A percentile compares a stretch with the other conserved stretches of the same genome.
phyloP scores from a whole-genome alignment of 2,888 invertebrate genomes.

The Exephanes ischioxanthus region DNA sequence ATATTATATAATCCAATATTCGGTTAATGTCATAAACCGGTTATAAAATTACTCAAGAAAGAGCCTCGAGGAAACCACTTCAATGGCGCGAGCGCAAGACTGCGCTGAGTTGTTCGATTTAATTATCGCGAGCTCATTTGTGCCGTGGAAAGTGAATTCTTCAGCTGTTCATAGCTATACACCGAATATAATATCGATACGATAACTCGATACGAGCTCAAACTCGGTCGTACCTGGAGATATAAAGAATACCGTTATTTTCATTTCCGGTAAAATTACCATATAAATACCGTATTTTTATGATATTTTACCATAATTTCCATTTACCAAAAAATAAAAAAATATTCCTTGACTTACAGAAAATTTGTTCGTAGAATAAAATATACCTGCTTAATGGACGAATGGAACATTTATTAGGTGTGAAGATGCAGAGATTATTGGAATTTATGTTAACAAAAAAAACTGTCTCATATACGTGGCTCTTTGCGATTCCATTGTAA shows the following conservation, averaged over 20 bases:
- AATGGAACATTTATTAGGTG: too few relatives aligned
- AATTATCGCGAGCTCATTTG: neutral
- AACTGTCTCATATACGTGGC: too few relatives aligned
- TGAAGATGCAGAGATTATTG: neutral
- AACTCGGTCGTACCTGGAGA: too few relatives aligned
- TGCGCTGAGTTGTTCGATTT: neutral
- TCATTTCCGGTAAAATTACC: too few relatives aligned
- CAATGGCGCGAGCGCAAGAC: neutral
- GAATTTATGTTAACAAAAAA: too few relatives aligned
- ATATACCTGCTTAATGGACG: too few relatives aligned
- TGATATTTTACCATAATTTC: too few relatives aligned
- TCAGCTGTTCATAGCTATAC: neutral
- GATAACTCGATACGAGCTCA: neutral
- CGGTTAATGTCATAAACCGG: neutral
- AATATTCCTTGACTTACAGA: neutral
- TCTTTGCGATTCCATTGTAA: too few relatives aligned
- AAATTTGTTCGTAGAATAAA: too few relatives aligned
- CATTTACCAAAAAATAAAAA: too few relatives aligned
- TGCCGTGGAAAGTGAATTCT: neutral
- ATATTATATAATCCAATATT: neutral
- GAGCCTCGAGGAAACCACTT: neutral
- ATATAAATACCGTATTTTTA: too few relatives aligned
- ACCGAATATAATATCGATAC: neutral
- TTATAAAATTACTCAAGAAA: neutral
- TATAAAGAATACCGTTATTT: too few relatives aligned